Evolutionary conservation across 2,113 vertebrate species (phyloP).

Genomic region (Nicator chloris): DNA sequence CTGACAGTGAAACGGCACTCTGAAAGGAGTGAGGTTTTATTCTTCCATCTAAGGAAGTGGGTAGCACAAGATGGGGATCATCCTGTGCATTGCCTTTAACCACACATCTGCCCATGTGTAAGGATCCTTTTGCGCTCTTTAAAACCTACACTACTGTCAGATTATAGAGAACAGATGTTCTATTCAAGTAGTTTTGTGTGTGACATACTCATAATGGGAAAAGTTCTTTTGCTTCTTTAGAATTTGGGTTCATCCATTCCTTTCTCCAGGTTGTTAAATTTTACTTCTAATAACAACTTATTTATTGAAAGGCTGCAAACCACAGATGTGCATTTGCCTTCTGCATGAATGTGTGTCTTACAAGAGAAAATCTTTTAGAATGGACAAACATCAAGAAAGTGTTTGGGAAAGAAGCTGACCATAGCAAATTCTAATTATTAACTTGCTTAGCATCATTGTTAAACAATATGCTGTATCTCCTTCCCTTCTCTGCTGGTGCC

Average conservation of each 20-base stretch:
- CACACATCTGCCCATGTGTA: conserved; percentile 31
- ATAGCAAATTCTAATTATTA: not conserved
- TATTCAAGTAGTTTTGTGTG: not conserved
- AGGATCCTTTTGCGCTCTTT: not conserved
- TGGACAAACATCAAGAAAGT: not conserved
- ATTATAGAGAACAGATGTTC: conserved; percentile 24
- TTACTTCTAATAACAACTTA: not conserved
- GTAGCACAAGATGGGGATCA: not conserved
- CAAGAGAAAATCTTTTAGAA: not conserved
- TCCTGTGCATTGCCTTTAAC: not conserved
- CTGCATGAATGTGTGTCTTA: not conserved
- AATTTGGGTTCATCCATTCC: not conserved
- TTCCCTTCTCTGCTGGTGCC: not conserved
- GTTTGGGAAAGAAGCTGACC: not conserved
- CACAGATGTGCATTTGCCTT: not conserved
- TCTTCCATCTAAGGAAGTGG: not conserved
- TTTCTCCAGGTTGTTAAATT: not conserved
- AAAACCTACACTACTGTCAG: not conserved
- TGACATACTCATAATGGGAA: not conserved
- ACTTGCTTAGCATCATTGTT: not conserved
- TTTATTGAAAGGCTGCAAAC: not conserved
- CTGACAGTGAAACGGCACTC: not conserved
- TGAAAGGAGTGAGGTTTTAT: not conserved
- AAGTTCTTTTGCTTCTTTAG: not conserved
- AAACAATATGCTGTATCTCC: not conserved